A percentile compares a stretch with the other conserved stretches of the same genome.
These are phyloP conservation scores for Platygyra sinensis DNA, from an alignment of 64 coral and sea anemone species.

Conservation along the genomic window DNA sequence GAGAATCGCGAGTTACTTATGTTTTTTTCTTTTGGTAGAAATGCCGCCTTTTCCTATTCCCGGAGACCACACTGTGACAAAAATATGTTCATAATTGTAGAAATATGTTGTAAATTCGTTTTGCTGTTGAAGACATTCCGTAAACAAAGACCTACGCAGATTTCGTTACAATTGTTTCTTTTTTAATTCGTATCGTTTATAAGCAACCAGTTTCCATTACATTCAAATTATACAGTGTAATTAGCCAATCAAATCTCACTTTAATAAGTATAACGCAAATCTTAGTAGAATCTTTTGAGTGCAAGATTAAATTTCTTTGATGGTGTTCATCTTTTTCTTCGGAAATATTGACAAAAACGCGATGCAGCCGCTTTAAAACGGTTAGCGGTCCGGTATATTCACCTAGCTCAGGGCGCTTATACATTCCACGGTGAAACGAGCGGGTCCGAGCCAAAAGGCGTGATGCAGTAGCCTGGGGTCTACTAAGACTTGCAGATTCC, in stretches of 20 bases:
- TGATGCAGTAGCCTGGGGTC: too few relatives aligned
- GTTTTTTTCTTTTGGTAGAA: neutral
- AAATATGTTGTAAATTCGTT: neutral
- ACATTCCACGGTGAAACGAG: too few relatives aligned
- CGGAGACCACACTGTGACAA: too few relatives aligned
- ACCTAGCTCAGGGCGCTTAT: too few relatives aligned
- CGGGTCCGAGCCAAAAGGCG: too few relatives aligned
- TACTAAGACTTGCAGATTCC: too few relatives aligned
- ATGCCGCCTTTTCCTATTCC: too few relatives aligned
- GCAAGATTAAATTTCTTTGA: neutral
- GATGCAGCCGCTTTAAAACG: too few relatives aligned
- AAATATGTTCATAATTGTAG: neutral
- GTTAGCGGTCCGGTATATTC: too few relatives aligned
- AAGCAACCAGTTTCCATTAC: neutral
- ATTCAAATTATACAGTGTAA: neutral
- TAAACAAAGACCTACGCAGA: neutral
- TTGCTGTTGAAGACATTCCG: neutral
- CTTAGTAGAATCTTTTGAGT: neutral
- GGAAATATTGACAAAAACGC: too few relatives aligned
- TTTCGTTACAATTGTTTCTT: neutral
- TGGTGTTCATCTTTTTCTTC: neutral
- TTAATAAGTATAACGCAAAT: neutral
- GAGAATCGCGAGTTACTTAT: neutral
- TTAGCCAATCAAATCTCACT: neutral
- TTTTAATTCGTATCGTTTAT: neutral